Base-by-base conservation (phyloP, 2,113 vertebrate genomes). In the Platichthys stellatus region DNA sequence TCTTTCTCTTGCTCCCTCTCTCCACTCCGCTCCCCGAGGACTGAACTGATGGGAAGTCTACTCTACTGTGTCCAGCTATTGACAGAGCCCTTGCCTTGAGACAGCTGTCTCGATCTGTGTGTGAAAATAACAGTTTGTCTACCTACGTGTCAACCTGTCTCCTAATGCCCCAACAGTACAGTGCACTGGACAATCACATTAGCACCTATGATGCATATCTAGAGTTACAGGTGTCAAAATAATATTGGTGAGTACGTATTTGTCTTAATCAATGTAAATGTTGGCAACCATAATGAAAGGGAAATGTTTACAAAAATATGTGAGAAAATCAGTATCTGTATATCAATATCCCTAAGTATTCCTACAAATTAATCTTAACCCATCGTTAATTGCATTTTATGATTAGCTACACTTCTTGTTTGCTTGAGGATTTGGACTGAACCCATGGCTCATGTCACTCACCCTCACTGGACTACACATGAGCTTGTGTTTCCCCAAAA, bases 21-120 rank as follows among this genome's bases (percentile, higher is more conserved):
- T 8, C 53, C 49, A 8, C 53, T 74, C 20, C 3, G 2, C 21
- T 85, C 82, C 63, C 78, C 13, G 3, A 54, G 72, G 83, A 74
- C 45, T 63, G 13, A 84, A 61, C 31, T 74, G 81, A 87, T 87
- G 70, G 35, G 56, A 90, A 80, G 76, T 78, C 75, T 67, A 45
- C 63, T 85, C 71, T 53, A 47, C 56, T 74, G 76, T 71, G 67
- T 43, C 53, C 47, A 64, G 23, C 26, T 80, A 86, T 83, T 78
- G 76, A 87, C 78, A 63, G 63, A 66, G 43, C 23, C 6, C 15
- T 73, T 69, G 63, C 71, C 38, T 57, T 79, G 24, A 63, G 74
- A 81, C 67, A 69, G 35, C 56, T 74, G 35, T 82, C 45, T 81
- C 24, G 43, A 60, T 69, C 54, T 70, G 24, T 65, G 15, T 40